Base-by-base conservation (phyloP, 2,888 invertebrate species). In the Macrosiphum euphorbiae region DNA sequence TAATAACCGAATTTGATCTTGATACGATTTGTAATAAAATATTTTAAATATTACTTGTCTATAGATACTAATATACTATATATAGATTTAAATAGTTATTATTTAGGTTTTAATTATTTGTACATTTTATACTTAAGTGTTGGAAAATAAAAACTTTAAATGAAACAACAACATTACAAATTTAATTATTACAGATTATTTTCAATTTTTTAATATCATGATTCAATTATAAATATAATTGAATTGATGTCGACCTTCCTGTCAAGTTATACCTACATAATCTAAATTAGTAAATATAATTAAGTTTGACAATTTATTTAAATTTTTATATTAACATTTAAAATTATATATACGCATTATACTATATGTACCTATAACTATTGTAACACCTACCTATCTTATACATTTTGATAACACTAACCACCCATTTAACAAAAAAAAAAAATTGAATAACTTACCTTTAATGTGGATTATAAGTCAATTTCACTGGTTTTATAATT, bases 211-310 rank as follows among this genome's bases (percentile, higher is more conserved):
- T 88, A 88, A 88, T 88, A 52, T 55, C 35, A 52, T 88, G 35
- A 88, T 88, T 88, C 52, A 88, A 26, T 52, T 88, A 24, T 52
- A 55, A 88, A 26, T 88, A 88, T 88, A 55, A 55, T 88, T 41
- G 13, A 88, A 35, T 35, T 88, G 3, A 55, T 35, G 52, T 24
- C 11, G 52, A 35, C 88, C 11, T 55, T 35, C 24, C 50, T 11
- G 26, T 52, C 13, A 88, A 55, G 52, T 52, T 26, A 52, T 52
- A 87, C 50, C 87, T 52, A 87, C 50, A 50, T n/a, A 50, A 87
- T 87, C 50, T 50, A 87, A 87, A 87, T 52, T 87, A 87, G 35
- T 87, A 50, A 87, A 87, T 50, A 35, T 52, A 87, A 50, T 50
- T 87, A 50, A 87, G 50, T 50, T 50, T 50, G 3, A 52, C 8